phyloP scores from a whole-genome alignment of 2,888 invertebrate genomes.

The Prionchulus punctatus region DNA sequence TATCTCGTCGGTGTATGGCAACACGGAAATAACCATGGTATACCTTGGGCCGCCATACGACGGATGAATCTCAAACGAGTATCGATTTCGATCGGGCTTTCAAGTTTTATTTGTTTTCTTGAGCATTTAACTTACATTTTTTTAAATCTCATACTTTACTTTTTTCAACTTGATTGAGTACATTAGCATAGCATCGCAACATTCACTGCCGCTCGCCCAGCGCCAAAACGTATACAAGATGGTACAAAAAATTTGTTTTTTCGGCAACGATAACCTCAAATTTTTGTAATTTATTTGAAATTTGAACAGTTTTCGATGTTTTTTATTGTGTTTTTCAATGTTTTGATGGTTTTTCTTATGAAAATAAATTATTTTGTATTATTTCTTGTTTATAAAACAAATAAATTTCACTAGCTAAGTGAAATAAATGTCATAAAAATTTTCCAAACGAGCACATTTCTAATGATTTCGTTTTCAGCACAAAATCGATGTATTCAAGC shows the following conservation, averaged over 20 bases:
- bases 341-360: neutral
- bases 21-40: slow-evolving; percentile 97
- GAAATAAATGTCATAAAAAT: too few species aligned
- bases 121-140: too few species aligned
- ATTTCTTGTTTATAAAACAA: neutral
- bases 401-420: too few species aligned
- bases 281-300: neutral
- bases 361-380: neutral
- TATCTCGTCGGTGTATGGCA: slow-evolving; percentile 94
- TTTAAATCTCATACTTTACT: too few species aligned
- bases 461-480: too few species aligned
- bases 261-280: neutral
- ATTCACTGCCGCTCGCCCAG: too few species aligned
- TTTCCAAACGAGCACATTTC: too few species aligned
- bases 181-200: neutral
- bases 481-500: neutral
- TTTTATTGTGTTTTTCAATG: neutral
- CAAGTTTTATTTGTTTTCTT: neutral
- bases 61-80: slow-evolving; percentile 44
- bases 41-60: slow-evolving; percentile 90
- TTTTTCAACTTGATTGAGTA: neutral
- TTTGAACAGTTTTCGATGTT: neutral
- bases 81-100: neutral
- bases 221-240: neutral
- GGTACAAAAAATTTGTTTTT: neutral